Evolutionary conservation across 2,888 invertebrate species (phyloP).

Genomic region (Rugalucina vietnamica): DNA sequence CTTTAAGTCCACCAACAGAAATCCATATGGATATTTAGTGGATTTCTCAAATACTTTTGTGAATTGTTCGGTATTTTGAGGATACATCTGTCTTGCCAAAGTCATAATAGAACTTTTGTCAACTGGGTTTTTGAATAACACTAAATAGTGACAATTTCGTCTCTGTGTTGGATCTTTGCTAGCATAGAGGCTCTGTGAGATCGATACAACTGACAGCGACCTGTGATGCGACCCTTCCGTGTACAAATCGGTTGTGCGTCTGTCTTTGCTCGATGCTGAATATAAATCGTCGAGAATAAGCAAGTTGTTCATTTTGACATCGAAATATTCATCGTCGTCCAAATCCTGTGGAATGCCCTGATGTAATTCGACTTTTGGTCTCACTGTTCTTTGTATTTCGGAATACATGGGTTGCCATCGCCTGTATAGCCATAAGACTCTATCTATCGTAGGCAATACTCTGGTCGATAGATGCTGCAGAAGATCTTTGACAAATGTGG

Average conservation of each 20-base stretch:
- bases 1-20: conserved; percentile 9
- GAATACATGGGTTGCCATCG: not conserved
- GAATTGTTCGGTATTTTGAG: not conserved
- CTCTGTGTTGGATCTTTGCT: conserved; percentile 28
- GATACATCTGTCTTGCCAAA: not conserved
- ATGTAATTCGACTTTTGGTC: not conserved
- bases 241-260: not conserved
- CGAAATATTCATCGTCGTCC: not conserved
- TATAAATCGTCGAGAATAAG: not conserved
- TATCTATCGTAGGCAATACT: not conserved
- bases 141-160: conserved; percentile 30
- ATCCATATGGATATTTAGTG: not conserved
- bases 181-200: conserved; percentile 13
- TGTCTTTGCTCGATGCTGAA: not conserved
- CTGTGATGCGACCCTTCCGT: not conserved
- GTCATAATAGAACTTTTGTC: not conserved
- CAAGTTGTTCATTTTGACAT: not conserved
- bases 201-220: not conserved
- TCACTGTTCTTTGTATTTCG: not conserved
- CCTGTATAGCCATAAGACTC: not conserved
- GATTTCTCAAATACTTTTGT: not conserved
- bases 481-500: not conserved
- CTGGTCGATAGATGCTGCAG: not conserved
- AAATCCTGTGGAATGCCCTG: not conserved
- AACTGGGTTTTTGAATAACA: conserved; percentile 23